phyloP scores from a whole-genome alignment of 64 coral and sea anemone species.

The Porites lutea region DNA sequence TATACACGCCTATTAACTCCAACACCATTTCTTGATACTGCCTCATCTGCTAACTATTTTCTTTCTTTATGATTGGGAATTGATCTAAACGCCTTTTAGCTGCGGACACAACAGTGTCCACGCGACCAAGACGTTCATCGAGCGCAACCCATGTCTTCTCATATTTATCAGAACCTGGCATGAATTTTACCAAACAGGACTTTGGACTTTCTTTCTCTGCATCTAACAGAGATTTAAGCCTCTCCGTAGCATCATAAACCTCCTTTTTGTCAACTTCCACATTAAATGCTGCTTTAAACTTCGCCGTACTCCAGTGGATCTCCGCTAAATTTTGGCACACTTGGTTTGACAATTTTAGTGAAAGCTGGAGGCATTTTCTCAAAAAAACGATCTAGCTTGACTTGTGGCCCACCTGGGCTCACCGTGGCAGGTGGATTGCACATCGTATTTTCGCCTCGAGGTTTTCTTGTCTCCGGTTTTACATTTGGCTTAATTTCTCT shows the following conservation, averaged over 20 bases:
- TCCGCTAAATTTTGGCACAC: not conserved
- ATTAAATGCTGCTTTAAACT: not conserved
- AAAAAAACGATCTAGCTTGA: not conserved
- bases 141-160: not conserved
- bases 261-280: not conserved
- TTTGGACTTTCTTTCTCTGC: not conserved
- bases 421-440: no score
- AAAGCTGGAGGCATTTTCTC: slow-evolving; percentile 4
- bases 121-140: not conserved
- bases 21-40: slow-evolving; percentile 9
- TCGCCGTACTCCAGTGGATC: not conserved
- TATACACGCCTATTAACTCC: not conserved
- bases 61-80: not conserved
- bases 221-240: slow-evolving; percentile 13
- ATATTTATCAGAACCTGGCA: slow-evolving; percentile 14
- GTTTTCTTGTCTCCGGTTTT: not conserved
- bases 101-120: not conserved
- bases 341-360: not conserved
- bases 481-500: not conserved
- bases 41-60: slow-evolving; percentile 14
- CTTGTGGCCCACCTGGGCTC: no score
- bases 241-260: not conserved
- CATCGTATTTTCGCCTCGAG: no score
- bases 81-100: not conserved
- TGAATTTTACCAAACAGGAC: not conserved